Evolutionary conservation across 2,797 vertebrate genomes (phyloP).

Genomic region (Morelia viridis): DNA sequence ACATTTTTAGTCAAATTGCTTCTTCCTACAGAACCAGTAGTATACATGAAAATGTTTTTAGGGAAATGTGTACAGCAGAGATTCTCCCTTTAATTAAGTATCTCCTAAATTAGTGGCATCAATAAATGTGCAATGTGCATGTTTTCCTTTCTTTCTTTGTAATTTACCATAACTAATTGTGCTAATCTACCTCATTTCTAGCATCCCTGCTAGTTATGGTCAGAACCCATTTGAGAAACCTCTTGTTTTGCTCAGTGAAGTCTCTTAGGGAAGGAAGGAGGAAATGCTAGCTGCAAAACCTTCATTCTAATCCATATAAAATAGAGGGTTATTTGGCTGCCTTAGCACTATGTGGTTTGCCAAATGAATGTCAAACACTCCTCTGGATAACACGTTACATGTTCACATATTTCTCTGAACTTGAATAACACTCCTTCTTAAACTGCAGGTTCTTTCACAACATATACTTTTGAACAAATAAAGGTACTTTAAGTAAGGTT

Average conservation of each 20-base stretch:
- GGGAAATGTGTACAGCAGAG: no score
- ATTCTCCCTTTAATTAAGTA: no score
- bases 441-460: not conserved
- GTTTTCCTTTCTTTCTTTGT: not conserved
- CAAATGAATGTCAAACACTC: not conserved
- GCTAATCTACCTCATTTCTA: not conserved
- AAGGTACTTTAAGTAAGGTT: rapidly evolving
- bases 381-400: not conserved
- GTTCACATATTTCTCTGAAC: not conserved
- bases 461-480: not conserved
- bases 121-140: no score
- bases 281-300: not conserved
- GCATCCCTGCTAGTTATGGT: not conserved
- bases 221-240: not conserved
- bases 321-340: not conserved
- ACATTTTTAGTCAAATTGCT: no score
- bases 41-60: no score
- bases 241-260: not conserved
- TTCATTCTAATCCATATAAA: not conserved
- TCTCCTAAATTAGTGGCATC: no score
- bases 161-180: not conserved
- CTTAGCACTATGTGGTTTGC: not conserved
- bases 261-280: not conserved
- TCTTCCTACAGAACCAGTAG: no score
- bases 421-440: not conserved